Conservation (phyloP, 2,113 vertebrate species). For the Thymallus thymallus region DNA sequence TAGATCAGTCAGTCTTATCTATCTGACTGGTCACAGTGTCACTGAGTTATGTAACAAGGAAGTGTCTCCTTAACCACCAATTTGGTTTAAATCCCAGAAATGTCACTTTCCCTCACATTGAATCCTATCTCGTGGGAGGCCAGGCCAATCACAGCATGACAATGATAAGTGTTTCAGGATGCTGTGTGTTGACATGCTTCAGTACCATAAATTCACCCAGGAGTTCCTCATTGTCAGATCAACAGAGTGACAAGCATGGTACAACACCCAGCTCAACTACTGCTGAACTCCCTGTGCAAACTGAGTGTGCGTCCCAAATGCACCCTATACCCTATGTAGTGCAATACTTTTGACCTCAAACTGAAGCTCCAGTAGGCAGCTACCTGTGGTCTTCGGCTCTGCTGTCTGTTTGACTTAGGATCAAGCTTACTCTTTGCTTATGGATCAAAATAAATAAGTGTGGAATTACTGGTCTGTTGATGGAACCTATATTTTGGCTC, state of each 20-base stretch:
- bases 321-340: too few relatives aligned
- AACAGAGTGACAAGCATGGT: neutral
- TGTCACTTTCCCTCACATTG: constrained; percentile 7
- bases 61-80: constrained; percentile 19
- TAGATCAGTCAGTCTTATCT: constrained; percentile 4
- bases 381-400: neutral
- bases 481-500: neutral
- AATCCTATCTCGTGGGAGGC: too few relatives aligned
- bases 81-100: constrained; percentile 30
- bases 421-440: neutral
- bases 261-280: neutral
- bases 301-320: too few relatives aligned
- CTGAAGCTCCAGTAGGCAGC: neutral
- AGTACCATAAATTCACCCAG: constrained; percentile 11
- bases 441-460: constrained; percentile 7
- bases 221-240: constrained; percentile 14
- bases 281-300: neutral
- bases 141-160: too few relatives aligned
- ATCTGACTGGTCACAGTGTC: constrained; percentile 11
- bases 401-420: neutral
- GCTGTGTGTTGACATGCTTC: constrained; percentile 4
- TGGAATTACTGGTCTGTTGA: constrained; percentile 3
- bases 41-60: constrained; percentile 33
- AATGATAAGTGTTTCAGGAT: too few relatives aligned
- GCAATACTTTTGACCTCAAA: too few relatives aligned